Evolutionary conservation across 64 coral and sea anemone species (phyloP), one percentile per base, ranked within the genome.

Genomic region (Platygyra sinensis): DNA sequence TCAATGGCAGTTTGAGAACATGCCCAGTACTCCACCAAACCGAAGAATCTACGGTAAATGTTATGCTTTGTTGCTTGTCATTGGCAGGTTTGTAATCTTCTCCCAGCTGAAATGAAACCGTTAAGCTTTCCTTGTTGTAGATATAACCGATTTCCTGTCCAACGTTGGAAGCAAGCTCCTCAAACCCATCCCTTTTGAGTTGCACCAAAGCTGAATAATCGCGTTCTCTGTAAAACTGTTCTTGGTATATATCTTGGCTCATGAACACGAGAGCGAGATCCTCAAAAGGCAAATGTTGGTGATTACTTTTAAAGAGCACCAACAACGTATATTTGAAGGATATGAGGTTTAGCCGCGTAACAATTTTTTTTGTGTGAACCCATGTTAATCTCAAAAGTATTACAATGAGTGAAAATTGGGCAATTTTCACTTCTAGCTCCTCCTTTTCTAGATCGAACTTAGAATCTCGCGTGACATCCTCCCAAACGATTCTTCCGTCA

Each of bases 191-290:
- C 19, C 7, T 17, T 54, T 83, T 83, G 2, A 90, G 69, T 16
- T 74, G 14, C 46, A n/a, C 54, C 30, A 90, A 72, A 31, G 51
- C 64, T 42, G 77, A 90, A 8, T 67, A 29, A 62, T 90, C 55
- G 77, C 69, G 24, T 30, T 81, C 88, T 46, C 77, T 49, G 42
- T 90, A 90, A 36, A 49, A 12, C 46, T 63, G 39, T 55, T 63
- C 75, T 9, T 90, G 88, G 50, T 90, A 90, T 12, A 80, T 76
- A 50, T 90, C 88, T 52, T 49, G 59, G 62, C 88, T 90, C 33
- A 90, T 76, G 76, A 90, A 90, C 36, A 90, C 52, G 42, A 90
- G 38, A 19, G 62, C 88, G 10, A 90, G 51, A 3, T 90, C n/a
- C 49, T 77, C 65, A 25, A 72, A 73, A 50, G 76, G 39, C 10